Evolutionary conservation across 2,888 invertebrate species (phyloP).

Genomic region (Lepas anatifera): DNA sequence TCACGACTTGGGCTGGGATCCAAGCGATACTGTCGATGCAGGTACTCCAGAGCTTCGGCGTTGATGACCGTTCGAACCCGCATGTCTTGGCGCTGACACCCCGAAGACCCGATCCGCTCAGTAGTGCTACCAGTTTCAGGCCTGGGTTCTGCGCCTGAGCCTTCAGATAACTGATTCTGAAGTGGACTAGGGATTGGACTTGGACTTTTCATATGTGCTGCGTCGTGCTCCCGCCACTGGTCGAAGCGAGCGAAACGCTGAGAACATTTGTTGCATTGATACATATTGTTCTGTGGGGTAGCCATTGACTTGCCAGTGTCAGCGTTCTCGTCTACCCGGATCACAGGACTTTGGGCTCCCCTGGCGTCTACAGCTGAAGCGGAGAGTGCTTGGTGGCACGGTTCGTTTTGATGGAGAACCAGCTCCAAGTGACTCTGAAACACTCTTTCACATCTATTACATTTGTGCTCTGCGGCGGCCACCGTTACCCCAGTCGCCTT

Average conservation of each 20-base stretch:
- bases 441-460: conserved; percentile 93
- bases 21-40: conserved; percentile 95
- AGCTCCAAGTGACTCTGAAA: conserved; percentile 98
- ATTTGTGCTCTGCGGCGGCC: conserved; percentile 93
- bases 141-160: too few relatives aligned
- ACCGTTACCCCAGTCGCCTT: conserved; percentile 63
- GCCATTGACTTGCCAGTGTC: too few relatives aligned
- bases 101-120: too few relatives aligned
- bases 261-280: conserved; percentile 92
- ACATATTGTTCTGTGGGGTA: conserved; percentile 46
- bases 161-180: conserved; percentile 42
- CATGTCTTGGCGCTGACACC: too few relatives aligned
- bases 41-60: conserved; percentile 91
- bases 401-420: conserved; percentile 94
- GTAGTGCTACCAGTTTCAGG: too few relatives aligned
- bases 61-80: conserved; percentile 88
- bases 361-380: too few relatives aligned
- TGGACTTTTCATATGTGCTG: conserved; percentile 91
- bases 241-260: conserved; percentile 82
- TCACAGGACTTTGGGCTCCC: too few relatives aligned
- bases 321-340: too few relatives aligned
- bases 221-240: conserved; percentile 86
- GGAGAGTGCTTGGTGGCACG: too few relatives aligned
- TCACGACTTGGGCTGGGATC: conserved; percentile 96
- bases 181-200: conserved; percentile 76